Base-by-base conservation (phyloP, 2,888 invertebrate species). In the Thera britannica region DNA sequence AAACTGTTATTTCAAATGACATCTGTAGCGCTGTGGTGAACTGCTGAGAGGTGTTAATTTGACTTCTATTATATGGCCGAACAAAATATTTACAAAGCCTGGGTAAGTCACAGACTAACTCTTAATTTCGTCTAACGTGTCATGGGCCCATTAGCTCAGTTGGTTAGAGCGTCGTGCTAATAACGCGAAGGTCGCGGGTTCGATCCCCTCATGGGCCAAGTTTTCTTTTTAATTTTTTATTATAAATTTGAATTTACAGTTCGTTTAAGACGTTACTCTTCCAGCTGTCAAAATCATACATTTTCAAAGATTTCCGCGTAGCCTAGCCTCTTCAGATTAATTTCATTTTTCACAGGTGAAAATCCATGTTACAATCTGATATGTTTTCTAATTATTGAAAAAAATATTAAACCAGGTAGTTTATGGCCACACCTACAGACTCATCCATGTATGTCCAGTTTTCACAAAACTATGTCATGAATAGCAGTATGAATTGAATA, bases 381-480 rank as follows among this genome's bases (percentile, higher is more conserved):
- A 38, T 4, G 5, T 38, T 38, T 38, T 38, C 7, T 41, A 41
- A 7, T 41, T 41, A 7, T 5, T 7, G 41, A 5, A 5, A 7
- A 46, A 9, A 46, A 46, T 46, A 9, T 9, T 9, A 9, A 46
- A 46, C 12, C 2, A 12, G 12, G 12, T 12, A 52, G 34, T 34
- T 52, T 9, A 35, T 54, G 44, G 34, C 52, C 44, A 46, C 38
- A 35, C 11, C 36, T 44, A 38, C 34, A 23, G 23, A 44, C 11
- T 51, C 51, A 9, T 51, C 41, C 44, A 35, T 23, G 55, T 58
- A 60, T 57, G 64, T 68, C 52, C 58, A 46, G 56, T 34, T 46
- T 60, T 48, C 64, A 65, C 58, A 58, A 59, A 68, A 49, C 54
- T 60, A 66, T 34, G 49, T n/a, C 6, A 55, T 54, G 58, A 65